Evolutionary conservation across 2,888 invertebrate genomes (phyloP).

Genomic region (Pristionchus fissidentatus): DNA sequence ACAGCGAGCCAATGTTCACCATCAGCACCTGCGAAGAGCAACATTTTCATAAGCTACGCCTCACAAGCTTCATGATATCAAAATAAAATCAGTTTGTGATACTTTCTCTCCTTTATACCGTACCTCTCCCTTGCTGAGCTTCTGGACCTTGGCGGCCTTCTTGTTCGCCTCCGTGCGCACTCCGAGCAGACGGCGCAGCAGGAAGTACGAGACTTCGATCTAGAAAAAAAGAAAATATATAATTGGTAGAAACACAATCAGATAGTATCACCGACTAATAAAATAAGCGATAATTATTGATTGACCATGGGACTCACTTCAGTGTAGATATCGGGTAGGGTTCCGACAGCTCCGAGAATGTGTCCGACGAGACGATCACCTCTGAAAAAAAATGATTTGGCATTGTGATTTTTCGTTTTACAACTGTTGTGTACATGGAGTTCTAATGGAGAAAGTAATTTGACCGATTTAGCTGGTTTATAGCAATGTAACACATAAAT

Average conservation of each 20-base stretch:
- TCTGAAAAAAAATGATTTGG: too few relatives aligned
- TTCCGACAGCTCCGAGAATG: constrained; percentile 91
- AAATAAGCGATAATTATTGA: background rate
- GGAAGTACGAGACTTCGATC: constrained; percentile 96
- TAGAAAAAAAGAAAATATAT: constrained; percentile 51
- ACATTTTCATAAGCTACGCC: too few relatives aligned
- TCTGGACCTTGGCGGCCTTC: constrained; percentile 97
- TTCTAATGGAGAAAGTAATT: too few relatives aligned
- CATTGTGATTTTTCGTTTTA: too few relatives aligned
- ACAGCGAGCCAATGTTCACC: constrained; percentile 98
- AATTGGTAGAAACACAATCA: background rate
- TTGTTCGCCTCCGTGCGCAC: constrained; percentile 99
- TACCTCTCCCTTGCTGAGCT: constrained; percentile 87
- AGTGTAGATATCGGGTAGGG: constrained; percentile 95
- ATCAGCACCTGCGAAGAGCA: constrained; percentile 82
- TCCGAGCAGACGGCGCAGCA: constrained; percentile 93
- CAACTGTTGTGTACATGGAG: too few relatives aligned
- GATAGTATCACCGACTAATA: background rate
- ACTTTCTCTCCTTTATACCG: background rate
- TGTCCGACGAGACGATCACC: constrained; percentile 98
- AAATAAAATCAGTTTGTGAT: constrained; percentile 11
- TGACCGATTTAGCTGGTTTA: background rate
- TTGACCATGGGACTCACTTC: constrained; percentile 81
- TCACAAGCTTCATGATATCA: too few relatives aligned
- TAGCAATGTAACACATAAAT: background rate